Percentiles rank a stretch among this genome's conserved stretches.
These are phyloP conservation scores for Cephalopterus ornatus DNA, from an alignment of 2,113 vertebrate genomes.

Conservation along the genomic window DNA sequence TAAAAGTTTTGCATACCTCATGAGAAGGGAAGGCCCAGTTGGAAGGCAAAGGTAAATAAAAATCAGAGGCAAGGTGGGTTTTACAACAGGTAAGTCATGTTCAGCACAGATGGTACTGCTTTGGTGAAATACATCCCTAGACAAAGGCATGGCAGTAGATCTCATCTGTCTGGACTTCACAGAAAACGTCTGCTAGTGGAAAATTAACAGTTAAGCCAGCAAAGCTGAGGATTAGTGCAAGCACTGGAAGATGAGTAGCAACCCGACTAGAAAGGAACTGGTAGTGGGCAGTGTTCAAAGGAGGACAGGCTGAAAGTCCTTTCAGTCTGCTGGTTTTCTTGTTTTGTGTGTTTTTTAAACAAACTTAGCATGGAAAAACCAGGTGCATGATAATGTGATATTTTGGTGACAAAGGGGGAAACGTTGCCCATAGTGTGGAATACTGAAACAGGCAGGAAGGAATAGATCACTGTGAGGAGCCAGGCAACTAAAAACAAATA, in stretches of 20 bases:
- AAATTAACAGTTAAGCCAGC: conserved; percentile 20
- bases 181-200: not conserved
- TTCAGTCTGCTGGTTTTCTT: not conserved
- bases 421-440: not conserved
- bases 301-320: not conserved
- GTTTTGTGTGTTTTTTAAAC: not conserved
- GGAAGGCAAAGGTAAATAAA: not conserved
- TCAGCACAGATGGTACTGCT: not conserved
- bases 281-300: not conserved
- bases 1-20: not conserved
- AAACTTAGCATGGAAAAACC: not conserved
- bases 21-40: not conserved
- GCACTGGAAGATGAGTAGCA: not conserved
- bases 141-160: not conserved
- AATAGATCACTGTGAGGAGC: conserved; percentile 9
- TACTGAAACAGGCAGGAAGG: not conserved
- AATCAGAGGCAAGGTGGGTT: not conserved
- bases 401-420: not conserved
- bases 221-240: not conserved
- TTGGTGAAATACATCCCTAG: not conserved
- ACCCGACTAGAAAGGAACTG: not conserved
- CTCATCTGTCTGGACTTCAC: not conserved
- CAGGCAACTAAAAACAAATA: conserved; percentile 44
- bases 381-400: not conserved
- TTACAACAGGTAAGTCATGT: not conserved